These are phyloP conservation scores for Melanerpes formicivorus DNA, from an alignment of 2,113 vertebrate genomes.

Conservation along the genomic window DNA sequence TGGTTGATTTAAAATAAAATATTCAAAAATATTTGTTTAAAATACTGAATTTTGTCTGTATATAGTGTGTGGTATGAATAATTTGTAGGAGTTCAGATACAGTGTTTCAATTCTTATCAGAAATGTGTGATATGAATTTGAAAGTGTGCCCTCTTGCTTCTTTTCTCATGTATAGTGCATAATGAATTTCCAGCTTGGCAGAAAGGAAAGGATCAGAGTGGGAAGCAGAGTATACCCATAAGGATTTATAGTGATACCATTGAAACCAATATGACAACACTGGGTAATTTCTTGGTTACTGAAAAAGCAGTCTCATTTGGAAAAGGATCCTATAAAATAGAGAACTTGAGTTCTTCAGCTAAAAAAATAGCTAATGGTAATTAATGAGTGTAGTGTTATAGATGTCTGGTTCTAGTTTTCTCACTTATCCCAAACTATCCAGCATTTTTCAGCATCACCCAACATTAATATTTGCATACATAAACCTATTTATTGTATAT, in stretches of 20 bases:
- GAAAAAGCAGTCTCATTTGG: slow-evolving; percentile 10
- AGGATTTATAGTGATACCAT: slow-evolving; percentile 10
- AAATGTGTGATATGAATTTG: slow-evolving; percentile 51
- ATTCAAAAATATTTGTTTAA: slow-evolving; percentile 53
- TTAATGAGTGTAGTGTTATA: neutral
- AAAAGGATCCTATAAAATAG: neutral
- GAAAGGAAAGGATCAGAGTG: slow-evolving; percentile 28
- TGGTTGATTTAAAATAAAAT: slow-evolving; percentile 39
- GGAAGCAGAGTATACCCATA: neutral
- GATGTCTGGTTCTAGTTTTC: neutral
- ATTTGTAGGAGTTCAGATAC: slow-evolving; percentile 54
- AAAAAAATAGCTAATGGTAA: neutral
- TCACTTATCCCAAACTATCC: neutral
- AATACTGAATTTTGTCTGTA: slow-evolving; percentile 31
- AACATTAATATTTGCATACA: neutral
- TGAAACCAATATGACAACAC: slow-evolving; percentile 28
- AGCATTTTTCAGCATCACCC: neutral
- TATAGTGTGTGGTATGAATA: slow-evolving; percentile 36
- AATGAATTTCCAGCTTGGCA: slow-evolving; percentile 50
- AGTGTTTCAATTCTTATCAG: slow-evolving; percentile 45
- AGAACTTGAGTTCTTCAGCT: neutral
- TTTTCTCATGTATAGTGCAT: slow-evolving; percentile 48
- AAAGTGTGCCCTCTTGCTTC: slow-evolving; percentile 46
- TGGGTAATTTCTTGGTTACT: slow-evolving; percentile 25
- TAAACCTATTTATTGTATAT: neutral